Evolutionary conservation across 2,888 invertebrate species (phyloP).

Genomic region (Chelonus formosanus): DNA sequence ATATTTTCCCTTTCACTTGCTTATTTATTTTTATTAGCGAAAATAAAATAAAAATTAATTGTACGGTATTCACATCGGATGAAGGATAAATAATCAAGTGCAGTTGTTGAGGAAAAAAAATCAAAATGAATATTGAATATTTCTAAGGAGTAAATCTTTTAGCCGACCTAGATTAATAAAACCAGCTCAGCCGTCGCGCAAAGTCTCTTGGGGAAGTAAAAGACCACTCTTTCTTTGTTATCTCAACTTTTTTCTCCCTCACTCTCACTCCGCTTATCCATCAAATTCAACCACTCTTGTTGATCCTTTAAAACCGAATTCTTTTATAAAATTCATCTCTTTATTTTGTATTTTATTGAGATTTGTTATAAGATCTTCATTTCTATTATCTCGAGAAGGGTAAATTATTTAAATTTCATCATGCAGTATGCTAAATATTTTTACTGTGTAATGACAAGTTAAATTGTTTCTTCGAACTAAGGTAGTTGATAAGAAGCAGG

Average conservation of each 20-base stretch:
- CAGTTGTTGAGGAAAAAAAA: not conserved
- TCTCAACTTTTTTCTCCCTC: constrained; percentile 4
- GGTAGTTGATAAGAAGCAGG: not conserved
- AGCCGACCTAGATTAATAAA: constrained; percentile 60
- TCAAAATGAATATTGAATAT: constrained; percentile 8
- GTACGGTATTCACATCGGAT: not conserved
- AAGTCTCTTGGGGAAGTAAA: constrained; percentile 37
- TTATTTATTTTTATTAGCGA: not conserved
- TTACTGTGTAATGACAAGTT: too few species aligned
- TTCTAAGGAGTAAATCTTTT: constrained; percentile 45
- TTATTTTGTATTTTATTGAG: not conserved
- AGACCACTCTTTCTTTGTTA: constrained; percentile 18
- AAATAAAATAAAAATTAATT: not conserved
- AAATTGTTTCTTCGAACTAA: too few species aligned
- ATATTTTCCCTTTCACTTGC: not conserved
- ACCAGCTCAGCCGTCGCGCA: constrained; percentile 58
- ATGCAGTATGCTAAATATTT: too few species aligned
- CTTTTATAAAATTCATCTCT: constrained; percentile 38
- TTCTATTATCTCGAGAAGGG: too few species aligned
- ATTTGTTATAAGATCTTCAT: too few species aligned
- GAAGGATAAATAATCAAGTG: not conserved
- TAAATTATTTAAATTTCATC: too few species aligned
- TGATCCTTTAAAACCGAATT: constrained; percentile 56
- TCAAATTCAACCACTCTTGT: constrained; percentile 56
- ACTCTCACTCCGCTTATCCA: constrained; percentile 2